Conservation (phyloP, 2,797 vertebrate genomes). For the Pogoniulus pusillus region DNA sequence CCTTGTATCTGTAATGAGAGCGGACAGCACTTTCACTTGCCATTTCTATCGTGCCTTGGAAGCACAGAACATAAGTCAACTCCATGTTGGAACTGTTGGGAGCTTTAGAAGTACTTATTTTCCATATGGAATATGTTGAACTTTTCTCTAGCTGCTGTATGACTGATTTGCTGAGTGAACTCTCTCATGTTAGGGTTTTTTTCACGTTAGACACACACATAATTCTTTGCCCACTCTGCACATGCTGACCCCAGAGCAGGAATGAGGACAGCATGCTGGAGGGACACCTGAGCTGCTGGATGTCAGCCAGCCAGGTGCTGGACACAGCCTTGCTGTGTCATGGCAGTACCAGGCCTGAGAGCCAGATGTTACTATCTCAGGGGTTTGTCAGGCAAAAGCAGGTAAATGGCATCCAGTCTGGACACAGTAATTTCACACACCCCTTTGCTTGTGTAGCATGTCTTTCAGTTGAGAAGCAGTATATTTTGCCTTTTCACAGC, state of each 20-base stretch:
- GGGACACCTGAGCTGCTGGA: background rate
- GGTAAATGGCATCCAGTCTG: background rate
- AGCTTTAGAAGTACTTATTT: background rate
- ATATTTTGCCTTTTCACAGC: background rate
- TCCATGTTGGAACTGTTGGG: background rate
- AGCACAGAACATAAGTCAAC: background rate
- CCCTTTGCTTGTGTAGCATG: background rate
- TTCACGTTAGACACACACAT: background rate
- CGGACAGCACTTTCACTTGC: background rate
- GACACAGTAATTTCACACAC: background rate
- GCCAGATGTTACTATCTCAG: background rate
- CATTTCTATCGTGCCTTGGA: background rate
- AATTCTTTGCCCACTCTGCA: background rate
- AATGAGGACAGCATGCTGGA: background rate
- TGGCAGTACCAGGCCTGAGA: background rate
- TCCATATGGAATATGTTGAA: background rate
- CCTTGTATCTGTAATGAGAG: background rate
- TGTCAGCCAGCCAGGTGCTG: background rate
- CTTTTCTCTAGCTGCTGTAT: background rate
- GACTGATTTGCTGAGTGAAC: background rate
- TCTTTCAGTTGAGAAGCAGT: background rate
- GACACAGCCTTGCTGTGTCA: background rate
- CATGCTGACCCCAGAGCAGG: background rate
- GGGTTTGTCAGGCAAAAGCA: background rate
- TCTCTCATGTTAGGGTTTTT: background rate